These are phyloP conservation scores for Drosophila histrio DNA, from an alignment of 2,888 invertebrate genomes.

Conservation along the genomic window DNA sequence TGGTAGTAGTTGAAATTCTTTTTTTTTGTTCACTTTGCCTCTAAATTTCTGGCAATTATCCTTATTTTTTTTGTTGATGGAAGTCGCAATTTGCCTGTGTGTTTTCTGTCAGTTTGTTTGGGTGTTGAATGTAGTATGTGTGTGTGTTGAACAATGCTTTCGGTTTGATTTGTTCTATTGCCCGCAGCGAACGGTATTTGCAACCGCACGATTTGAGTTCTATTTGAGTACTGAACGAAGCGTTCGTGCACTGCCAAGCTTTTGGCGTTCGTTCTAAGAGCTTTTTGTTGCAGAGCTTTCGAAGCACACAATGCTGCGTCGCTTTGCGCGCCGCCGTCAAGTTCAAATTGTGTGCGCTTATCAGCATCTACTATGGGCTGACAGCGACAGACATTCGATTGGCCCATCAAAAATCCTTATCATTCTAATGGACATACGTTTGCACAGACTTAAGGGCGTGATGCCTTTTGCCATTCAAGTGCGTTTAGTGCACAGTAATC, in stretches of 20 bases:
- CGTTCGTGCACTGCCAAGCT: slow-evolving; percentile 45
- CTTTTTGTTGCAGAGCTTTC: slow-evolving; percentile 54
- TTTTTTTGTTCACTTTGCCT: slow-evolving; percentile 19
- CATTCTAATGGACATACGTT: neutral
- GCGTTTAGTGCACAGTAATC: slow-evolving; percentile 33
- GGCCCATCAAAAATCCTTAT: slow-evolving; percentile 35
- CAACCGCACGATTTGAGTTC: slow-evolving; percentile 73
- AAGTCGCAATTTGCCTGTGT: slow-evolving; percentile 6
- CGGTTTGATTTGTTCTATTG: slow-evolving; percentile 30
- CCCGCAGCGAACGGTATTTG: slow-evolving; percentile 46
- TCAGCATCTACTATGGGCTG: slow-evolving; percentile 42
- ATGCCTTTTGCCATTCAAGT: slow-evolving; percentile 1
- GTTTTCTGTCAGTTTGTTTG: slow-evolving; percentile 28
- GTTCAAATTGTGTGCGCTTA: slow-evolving; percentile 47
- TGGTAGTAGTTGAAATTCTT: slow-evolving; percentile 3
- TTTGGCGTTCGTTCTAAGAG: slow-evolving; percentile 50
- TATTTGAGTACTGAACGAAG: slow-evolving; percentile 65
- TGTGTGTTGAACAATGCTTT: slow-evolving; percentile 36
- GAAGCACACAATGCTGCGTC: neutral
- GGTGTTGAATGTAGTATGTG: slow-evolving; percentile 18
- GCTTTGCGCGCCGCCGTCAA: slow-evolving; percentile 24
- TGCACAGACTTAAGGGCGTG: slow-evolving; percentile 19
- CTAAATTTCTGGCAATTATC: slow-evolving; percentile 47
- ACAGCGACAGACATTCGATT: slow-evolving; percentile 22
- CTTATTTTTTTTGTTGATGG: slow-evolving; percentile 33